Percentiles rank a stretch among this genome's conserved stretches.
These are phyloP conservation scores for Papilio polyxenes DNA, from an alignment of 1,140 invertebrate genomes.

Conservation along the genomic window DNA sequence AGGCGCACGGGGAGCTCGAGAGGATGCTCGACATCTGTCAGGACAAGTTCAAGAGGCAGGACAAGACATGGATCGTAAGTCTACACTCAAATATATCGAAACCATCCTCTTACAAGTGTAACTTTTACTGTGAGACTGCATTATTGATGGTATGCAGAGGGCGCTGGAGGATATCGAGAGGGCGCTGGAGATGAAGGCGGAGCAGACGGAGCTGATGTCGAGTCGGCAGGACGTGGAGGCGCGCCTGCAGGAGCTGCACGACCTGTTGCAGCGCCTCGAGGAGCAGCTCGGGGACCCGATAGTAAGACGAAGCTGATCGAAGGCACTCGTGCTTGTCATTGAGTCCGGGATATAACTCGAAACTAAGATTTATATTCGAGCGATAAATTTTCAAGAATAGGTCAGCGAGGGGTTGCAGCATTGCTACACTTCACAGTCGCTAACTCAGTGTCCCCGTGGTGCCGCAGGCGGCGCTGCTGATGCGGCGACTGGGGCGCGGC, in stretches of 20 bases:
- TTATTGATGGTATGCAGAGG: conserved; percentile 39
- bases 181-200: conserved; percentile 55
- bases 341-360: no score
- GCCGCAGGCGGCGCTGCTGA: conserved; percentile 62
- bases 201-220: conserved; percentile 57
- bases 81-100: not conserved
- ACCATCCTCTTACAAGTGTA: not conserved
- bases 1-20: conserved; percentile 52
- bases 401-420: no score
- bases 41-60: conserved; percentile 67
- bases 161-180: conserved; percentile 54
- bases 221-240: conserved; percentile 50
- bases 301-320: conserved; percentile 43
- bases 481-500: conserved; percentile 51
- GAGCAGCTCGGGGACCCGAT: conserved; percentile 61
- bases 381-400: not conserved
- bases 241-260: conserved; percentile 51
- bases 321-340: not conserved
- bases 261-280: conserved; percentile 49
- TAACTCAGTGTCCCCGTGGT: not conserved
- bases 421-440: no score
- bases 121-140: not conserved
- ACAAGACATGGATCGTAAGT: conserved; percentile 62
- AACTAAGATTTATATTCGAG: no score
- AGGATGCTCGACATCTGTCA: conserved; percentile 55